phyloP scores from a whole-genome alignment of 2,113 vertebrate genomes.

The Apteryx owenii region DNA sequence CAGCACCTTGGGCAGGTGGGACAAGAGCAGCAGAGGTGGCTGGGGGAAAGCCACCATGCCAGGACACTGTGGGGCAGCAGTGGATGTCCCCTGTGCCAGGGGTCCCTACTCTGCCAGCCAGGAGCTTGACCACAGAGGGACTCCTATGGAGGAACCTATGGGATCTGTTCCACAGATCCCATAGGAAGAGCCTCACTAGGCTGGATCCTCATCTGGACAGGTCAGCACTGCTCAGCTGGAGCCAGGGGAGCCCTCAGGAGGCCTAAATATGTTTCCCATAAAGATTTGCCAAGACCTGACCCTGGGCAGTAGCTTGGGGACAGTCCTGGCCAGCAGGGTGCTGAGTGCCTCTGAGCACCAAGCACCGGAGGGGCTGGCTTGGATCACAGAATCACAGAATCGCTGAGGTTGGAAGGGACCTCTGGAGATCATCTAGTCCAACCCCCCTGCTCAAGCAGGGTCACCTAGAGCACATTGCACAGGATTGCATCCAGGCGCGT shows the following conservation, averaged over 20 bases:
- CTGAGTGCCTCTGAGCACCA: background rate
- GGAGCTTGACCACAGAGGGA: background rate
- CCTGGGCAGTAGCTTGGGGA: background rate
- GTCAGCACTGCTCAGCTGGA: background rate
- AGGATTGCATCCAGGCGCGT: too few species aligned
- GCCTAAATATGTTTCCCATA: background rate
- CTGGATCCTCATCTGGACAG: background rate
- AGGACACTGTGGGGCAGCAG: background rate
- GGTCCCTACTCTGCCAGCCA: background rate
- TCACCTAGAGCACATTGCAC: too few species aligned
- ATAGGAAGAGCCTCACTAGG: background rate
- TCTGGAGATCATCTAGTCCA: too few species aligned
- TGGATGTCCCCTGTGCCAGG: too few species aligned
- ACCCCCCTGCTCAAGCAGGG: too few species aligned
- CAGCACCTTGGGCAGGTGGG: background rate
- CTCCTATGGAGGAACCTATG: too few species aligned
- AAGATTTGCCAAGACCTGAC: background rate
- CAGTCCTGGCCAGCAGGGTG: background rate
- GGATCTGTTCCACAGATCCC: background rate
- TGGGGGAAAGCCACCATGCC: background rate
- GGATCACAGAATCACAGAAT: too few species aligned
- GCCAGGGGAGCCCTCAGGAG: background rate
- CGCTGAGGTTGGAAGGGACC: too few species aligned
- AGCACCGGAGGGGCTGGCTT: fast-evolving
- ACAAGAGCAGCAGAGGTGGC: background rate